phyloP scores from a whole-genome alignment of 2,797 vertebrate species.

The Zalophus californianus region DNA sequence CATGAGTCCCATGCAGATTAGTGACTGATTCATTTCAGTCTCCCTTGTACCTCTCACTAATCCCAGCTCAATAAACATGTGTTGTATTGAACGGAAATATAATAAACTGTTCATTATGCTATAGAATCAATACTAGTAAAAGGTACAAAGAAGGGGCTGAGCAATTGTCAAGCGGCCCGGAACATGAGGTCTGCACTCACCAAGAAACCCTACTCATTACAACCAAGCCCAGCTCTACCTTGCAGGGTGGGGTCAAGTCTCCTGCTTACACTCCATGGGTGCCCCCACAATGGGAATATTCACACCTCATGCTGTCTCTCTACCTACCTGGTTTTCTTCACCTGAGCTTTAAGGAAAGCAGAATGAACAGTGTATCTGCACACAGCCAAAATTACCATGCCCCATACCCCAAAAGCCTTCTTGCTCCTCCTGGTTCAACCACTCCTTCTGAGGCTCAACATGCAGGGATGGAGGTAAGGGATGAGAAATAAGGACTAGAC shows the following conservation, averaged over 20 bases:
- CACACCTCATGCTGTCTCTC: not conserved
- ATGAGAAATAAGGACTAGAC: not conserved
- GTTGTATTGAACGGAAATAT: not conserved
- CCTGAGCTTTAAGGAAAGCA: not conserved
- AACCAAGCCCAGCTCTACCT: not conserved
- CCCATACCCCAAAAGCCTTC: not conserved
- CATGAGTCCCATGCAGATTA: not conserved
- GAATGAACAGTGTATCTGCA: not conserved
- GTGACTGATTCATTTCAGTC: not conserved
- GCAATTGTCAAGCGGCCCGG: not conserved
- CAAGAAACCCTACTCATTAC: not conserved
- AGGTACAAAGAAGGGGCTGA: not conserved
- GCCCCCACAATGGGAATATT: accelerated
- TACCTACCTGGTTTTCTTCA: not conserved
- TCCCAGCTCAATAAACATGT: not conserved
- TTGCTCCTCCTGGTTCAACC: not conserved
- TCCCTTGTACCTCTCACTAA: not conserved
- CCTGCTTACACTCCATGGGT: accelerated
- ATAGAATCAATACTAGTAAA: not conserved
- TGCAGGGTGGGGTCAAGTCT: not conserved
- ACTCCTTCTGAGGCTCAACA: not conserved
- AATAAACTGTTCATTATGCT: not conserved
- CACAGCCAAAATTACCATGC: not conserved
- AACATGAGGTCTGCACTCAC: not conserved
- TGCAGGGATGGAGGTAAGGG: not conserved